phyloP scores from a whole-genome alignment of 2,797 vertebrate genomes.

The Astyanax mexicanus region DNA sequence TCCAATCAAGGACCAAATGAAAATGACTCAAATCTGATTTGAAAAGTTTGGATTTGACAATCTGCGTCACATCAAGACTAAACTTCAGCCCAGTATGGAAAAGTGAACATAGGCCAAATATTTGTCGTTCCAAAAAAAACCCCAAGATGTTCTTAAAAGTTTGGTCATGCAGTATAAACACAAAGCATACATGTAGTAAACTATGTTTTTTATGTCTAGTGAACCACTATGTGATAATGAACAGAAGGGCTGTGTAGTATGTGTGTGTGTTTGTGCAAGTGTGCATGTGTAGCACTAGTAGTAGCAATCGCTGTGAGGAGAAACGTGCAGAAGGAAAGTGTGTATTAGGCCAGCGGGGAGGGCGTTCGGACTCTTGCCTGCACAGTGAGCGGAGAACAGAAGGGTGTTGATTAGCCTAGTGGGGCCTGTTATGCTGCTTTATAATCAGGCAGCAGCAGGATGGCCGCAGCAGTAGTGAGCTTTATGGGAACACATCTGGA shows the following conservation, averaged over 20 bases:
- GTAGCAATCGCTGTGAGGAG: not conserved
- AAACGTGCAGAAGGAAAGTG: not conserved
- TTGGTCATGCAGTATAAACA: not conserved
- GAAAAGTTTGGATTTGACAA: too few species aligned
- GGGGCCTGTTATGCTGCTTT: slow-evolving; percentile 40
- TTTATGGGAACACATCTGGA: slow-evolving; percentile 56
- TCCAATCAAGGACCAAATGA: too few species aligned
- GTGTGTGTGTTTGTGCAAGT: slow-evolving; percentile 1
- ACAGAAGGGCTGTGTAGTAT: not conserved
- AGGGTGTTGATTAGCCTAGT: slow-evolving; percentile 52
- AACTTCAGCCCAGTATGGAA: too few species aligned
- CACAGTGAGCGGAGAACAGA: slow-evolving; percentile 32
- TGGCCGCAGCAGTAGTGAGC: slow-evolving; percentile 29
- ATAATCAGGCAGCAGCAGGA: slow-evolving; percentile 38
- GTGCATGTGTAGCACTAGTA: not conserved
- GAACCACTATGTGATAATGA: not conserved
- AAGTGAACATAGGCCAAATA: too few species aligned
- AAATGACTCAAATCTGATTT: too few species aligned
- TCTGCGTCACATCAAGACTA: too few species aligned
- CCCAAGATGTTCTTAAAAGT: not conserved
- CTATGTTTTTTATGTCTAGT: not conserved
- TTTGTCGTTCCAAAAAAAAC: too few species aligned
- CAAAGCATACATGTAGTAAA: not conserved
- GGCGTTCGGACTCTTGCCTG: slow-evolving; percentile 19
- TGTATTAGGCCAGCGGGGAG: slow-evolving; percentile 27